Evolutionary conservation across 1,140 invertebrate species (phyloP), one percentile per base, ranked within the genome.

Genomic region (Lethocerus indicus): DNA sequence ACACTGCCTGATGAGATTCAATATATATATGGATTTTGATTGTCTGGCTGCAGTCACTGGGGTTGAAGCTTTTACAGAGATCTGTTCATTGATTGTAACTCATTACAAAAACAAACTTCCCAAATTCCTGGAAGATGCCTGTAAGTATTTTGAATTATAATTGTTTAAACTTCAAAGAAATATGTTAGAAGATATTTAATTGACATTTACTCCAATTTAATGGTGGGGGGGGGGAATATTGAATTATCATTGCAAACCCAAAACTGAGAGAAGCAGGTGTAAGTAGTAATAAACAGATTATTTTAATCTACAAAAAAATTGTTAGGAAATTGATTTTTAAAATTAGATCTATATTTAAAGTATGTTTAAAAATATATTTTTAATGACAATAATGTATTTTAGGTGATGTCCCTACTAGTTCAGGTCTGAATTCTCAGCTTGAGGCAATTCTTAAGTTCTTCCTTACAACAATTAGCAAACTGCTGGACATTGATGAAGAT

Each of bases 51-150:
- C 56, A 14, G 41, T 53, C 35, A 14, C 44, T 7, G 40, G 51
- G 21, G 29, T 58, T 20, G 57, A 58, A 53, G 52, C 50, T 44
- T 56, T 55, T 20, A 50, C 52, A 14, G 56, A 57, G 39, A 13
- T 56, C 3, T 42, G 53, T 18, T 49, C 53, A 24, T 26, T 58
- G n/a, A 37, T 58, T 20, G 18, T 49, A 12, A 51, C 51, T 1
- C 43, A 53, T 26, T 53, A 50, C 27, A 46, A 52, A 36, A 43
- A 32, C 12, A 50, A 52, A 40, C 46, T 57, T 18, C 35, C 46
- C 7, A 41, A 28, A 14, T 57, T 58, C 29, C 41, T 58, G n/a
- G n/a, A 35, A 7, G 50, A 51, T 23, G 48, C 49, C 12, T 50
- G 56, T 56, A 45, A 46, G 54, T 44, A 32, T 2, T 14, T 28